Percentiles rank a stretch among this genome's conserved stretches.
Conservation (phyloP, 2,888 invertebrate genomes). For the Endotricha flammealis region DNA sequence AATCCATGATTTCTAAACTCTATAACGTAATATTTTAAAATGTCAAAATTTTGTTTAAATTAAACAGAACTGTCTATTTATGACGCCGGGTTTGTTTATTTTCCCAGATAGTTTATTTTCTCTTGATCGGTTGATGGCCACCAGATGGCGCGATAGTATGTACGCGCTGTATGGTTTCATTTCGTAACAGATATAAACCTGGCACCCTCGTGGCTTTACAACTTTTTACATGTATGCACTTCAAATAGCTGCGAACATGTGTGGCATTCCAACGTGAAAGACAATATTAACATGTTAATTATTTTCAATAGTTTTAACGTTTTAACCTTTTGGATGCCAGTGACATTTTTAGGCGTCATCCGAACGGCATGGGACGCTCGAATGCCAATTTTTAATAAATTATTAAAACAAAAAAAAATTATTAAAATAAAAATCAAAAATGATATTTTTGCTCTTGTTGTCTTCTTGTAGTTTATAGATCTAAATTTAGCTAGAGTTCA, state of each 20-base stretch:
- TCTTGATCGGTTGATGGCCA: constrained; percentile 62
- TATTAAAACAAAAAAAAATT: no score
- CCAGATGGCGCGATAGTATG: constrained; percentile 67
- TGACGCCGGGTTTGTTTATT: constrained; percentile 63
- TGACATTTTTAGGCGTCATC: no score
- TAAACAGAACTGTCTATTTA: constrained; percentile 57
- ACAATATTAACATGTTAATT: no score
- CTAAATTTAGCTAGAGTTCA: no score
- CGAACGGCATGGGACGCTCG: constrained; percentile 13
- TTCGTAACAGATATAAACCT: constrained; percentile 63
- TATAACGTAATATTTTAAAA: constrained; percentile 17
- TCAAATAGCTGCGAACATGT: constrained; percentile 50
- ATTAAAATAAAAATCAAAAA: no score
- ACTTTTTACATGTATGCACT: constrained; percentile 58
- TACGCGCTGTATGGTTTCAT: constrained; percentile 59
- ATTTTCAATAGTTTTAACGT: no score
- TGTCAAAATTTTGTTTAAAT: constrained; percentile 42
- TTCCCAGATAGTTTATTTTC: constrained; percentile 68
- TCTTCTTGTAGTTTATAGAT: no score
- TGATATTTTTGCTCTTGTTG: no score
- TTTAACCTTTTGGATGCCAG: no score
- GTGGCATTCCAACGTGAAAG: no score
- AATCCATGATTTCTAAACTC: constrained; percentile 4
- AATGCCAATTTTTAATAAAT: no score
- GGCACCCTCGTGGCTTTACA: constrained; percentile 52